Percentiles rank a stretch among this genome's conserved stretches.
Evolutionary conservation across 2,888 invertebrate species (phyloP).

Genomic region (Limnephilus lunatus): DNA sequence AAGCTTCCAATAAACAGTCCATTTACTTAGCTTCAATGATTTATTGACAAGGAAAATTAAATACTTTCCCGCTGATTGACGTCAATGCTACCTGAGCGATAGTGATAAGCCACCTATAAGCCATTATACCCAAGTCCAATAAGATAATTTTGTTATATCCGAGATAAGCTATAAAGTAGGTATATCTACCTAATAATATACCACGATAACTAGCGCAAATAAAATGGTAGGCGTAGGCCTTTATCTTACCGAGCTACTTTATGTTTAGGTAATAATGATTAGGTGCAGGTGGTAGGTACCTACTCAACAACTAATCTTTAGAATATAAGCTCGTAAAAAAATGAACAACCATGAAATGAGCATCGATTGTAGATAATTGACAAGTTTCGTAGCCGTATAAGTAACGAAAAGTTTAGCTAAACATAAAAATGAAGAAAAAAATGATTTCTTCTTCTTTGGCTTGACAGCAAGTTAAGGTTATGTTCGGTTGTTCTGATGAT

Average conservation of each 20-base stretch:
- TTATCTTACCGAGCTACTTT: background rate
- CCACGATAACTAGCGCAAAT: background rate
- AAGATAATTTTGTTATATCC: background rate
- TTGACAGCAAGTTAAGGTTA: no score
- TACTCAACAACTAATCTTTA: background rate
- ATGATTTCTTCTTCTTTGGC: background rate
- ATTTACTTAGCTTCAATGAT: background rate
- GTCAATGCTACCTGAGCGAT: background rate
- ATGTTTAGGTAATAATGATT: background rate
- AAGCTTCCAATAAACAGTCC: background rate
- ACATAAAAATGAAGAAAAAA: background rate
- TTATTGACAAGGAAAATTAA: background rate
- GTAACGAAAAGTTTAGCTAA: no score
- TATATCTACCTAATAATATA: no score
- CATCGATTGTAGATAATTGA: no score
- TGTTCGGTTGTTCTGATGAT: background rate
- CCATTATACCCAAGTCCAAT: background rate
- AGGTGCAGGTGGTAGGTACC: background rate
- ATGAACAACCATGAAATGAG: no score
- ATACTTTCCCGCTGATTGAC: background rate
- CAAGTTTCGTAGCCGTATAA: no score
- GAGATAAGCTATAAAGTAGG: background rate
- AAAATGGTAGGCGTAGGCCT: background rate
- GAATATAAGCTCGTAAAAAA: no score
- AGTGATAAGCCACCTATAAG: background rate